Conservation (phyloP, 1,140 invertebrate species). For the Geopemphigus sp. region DNA sequence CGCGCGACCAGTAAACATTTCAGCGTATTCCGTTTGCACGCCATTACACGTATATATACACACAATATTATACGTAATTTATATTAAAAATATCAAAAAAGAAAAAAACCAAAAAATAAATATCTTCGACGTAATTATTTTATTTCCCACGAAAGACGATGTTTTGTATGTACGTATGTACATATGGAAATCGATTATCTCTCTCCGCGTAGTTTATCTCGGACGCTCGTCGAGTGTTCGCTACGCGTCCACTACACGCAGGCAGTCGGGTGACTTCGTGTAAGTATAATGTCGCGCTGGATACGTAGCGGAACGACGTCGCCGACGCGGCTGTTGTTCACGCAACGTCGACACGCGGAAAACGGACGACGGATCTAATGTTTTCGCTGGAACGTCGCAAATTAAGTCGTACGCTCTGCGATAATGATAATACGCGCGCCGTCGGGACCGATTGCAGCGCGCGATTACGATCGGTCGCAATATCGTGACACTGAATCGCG, state of each 20-base stretch:
- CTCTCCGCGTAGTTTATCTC: not conserved
- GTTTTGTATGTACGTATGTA: not conserved
- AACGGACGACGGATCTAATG: not conserved
- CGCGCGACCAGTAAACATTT: not conserved
- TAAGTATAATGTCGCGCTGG: not conserved
- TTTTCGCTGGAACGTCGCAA: not conserved
- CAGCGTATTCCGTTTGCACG: not conserved
- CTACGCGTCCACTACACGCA: too few species aligned
- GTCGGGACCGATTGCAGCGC: too few species aligned
- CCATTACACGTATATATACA: not conserved
- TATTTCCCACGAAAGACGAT: conserved; percentile 15
- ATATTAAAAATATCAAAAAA: not conserved
- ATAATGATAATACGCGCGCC: too few species aligned
- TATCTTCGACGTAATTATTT: not conserved
- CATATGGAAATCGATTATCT: not conserved
- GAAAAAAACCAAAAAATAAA: too few species aligned
- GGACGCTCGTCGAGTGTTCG: too few species aligned
- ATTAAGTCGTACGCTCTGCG: conserved; percentile 12
- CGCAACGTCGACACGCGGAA: conserved; percentile 12
- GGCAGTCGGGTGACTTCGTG: not conserved
- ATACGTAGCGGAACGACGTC: not conserved
- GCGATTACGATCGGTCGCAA: conserved; percentile 18
- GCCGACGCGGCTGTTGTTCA: too few species aligned
- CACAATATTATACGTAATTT: not conserved
- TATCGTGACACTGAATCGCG: conserved; percentile 17